phyloP scores from a whole-genome alignment of 2,797 vertebrate species.

The Calcarius lapponicus region DNA sequence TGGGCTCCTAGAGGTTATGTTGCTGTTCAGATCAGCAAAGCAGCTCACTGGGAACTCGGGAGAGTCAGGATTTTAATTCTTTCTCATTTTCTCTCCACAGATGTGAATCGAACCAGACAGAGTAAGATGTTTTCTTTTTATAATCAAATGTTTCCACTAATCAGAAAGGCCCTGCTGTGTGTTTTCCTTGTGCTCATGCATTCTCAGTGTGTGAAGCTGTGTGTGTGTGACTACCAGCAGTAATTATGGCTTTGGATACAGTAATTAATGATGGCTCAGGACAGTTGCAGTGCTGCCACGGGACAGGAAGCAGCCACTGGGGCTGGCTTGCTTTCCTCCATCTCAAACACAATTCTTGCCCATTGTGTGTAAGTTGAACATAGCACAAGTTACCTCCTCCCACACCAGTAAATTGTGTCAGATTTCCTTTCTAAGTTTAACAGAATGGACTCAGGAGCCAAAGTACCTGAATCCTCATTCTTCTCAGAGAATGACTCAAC shows the following conservation, averaged over 20 bases:
- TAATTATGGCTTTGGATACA: neutral
- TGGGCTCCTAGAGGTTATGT: neutral
- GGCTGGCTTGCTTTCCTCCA: neutral
- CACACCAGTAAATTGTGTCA: neutral
- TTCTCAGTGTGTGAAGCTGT: neutral
- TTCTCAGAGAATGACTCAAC: neutral
- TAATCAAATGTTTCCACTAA: neutral
- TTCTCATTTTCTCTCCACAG: constrained; percentile 38
- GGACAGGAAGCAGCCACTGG: neutral
- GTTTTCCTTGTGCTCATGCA: neutral
- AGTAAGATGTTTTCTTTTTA: constrained; percentile 66
- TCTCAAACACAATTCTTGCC: neutral
- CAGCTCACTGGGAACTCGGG: neutral
- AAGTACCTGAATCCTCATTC: neutral
- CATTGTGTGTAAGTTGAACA: neutral
- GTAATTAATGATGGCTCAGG: neutral
- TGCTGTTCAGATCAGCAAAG: neutral
- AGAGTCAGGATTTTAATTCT: neutral
- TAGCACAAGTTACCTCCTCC: neutral
- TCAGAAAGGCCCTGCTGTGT: neutral
- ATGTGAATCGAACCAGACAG: constrained; percentile 67
- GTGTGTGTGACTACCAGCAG: neutral
- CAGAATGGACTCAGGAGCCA: neutral
- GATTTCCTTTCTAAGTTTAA: neutral
- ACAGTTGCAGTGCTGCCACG: neutral